Evolutionary conservation across 2,888 invertebrate genomes (phyloP), one percentile per base, ranked within the genome.

Genomic region (Eupithecia abbreviata): DNA sequence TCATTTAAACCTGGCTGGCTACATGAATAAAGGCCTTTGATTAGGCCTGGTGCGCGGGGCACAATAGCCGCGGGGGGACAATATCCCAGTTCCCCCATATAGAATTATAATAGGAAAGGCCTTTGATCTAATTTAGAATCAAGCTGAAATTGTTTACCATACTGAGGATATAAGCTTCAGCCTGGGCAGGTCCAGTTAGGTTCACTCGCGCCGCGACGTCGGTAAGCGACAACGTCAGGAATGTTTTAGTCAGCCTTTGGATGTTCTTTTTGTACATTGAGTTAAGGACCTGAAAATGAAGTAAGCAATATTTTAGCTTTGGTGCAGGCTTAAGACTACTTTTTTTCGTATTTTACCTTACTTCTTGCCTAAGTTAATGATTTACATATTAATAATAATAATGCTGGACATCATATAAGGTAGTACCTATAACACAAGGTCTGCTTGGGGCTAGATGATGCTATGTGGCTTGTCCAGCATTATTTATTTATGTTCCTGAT

Each of bases 211-310:
- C 97, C 0, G 98, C 98, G 77, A 99, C 98, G 94, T 99, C 98
- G 73, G 96, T 96, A 83, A 99, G 93, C 65, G 98, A 98, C 73
- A 99, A 94, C 0, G 98, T 99, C 84, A 98, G 94, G 92, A 99
- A 99, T 45, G 98, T 98, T 93, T 98, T 99, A 45, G 99, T 99
- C 82, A 99, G 95, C 90, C 99, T 96, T 93, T 99, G 98, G 85
- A 99, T 99, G 92, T 98, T 99, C 91, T 99, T 98, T 93, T 99
- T 99, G 91, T 98, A 98, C 91, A 99, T 96, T 80, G 98, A 98
- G 82, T 97, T 97, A 72, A 98, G 95, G 70, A 99, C 98, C 96
- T 98, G 95, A 73, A 92, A 87, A 66, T 30, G 45, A 10, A 30
- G 30, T 30, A 45, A 43, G 65, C 15, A 62, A n/a, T 62, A 65